Evolutionary conservation across 2,113 vertebrate genomes (phyloP).

Genomic region (Siniperca chuatsi): DNA sequence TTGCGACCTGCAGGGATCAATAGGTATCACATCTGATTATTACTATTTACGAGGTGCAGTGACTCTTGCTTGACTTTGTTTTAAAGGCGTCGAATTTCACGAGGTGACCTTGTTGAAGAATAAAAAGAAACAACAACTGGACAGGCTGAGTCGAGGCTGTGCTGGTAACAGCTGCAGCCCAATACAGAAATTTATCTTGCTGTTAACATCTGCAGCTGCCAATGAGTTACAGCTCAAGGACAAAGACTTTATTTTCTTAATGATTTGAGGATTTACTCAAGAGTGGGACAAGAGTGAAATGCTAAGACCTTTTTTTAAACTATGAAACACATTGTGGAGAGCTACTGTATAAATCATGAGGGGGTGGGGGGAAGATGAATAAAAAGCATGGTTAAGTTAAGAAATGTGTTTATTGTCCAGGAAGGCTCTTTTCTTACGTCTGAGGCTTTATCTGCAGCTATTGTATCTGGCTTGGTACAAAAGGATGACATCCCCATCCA

Average conservation of each 20-base stretch:
- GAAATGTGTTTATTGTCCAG: constrained; percentile 53
- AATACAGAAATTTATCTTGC: neutral
- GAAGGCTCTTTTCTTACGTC: constrained; percentile 55
- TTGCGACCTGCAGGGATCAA: constrained; percentile 21
- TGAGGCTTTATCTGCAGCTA: constrained; percentile 40
- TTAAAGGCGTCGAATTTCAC: neutral
- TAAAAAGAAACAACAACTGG: constrained; percentile 23
- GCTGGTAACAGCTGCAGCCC: constrained; percentile 47
- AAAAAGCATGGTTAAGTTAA: constrained; percentile 7
- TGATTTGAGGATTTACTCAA: constrained; percentile 21
- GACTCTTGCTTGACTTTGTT: constrained; percentile 12
- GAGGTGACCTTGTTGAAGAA: constrained; percentile 12
- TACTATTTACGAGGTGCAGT: constrained; percentile 27
- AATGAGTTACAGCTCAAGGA: neutral
- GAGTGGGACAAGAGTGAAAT: neutral
- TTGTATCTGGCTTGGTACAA: too few relatives aligned
- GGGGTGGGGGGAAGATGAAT: neutral
- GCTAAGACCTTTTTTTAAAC: constrained; percentile 5
- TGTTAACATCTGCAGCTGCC: constrained; percentile 37
- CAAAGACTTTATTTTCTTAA: constrained; percentile 40
- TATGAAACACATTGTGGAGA: neutral
- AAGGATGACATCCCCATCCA: too few relatives aligned
- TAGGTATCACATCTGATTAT: constrained; percentile 45
- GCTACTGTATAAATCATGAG: constrained; percentile 14
- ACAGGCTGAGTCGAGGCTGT: neutral